These are phyloP conservation scores for Drosophila serrata DNA, from an alignment of 1,140 invertebrate species.

Conservation along the genomic window DNA sequence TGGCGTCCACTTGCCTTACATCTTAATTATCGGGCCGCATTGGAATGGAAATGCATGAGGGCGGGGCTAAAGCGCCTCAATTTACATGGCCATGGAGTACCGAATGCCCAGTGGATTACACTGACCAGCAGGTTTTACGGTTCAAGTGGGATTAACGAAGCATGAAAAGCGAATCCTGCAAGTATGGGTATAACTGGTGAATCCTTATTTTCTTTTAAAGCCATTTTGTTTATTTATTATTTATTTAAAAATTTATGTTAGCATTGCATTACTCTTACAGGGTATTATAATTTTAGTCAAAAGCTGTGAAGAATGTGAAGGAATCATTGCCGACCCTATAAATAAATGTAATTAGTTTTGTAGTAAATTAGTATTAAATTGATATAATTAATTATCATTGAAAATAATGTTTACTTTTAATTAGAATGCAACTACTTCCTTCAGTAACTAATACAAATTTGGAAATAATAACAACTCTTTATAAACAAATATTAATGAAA, in stretches of 20 bases:
- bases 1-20: conserved; percentile 56
- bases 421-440: too few relatives aligned
- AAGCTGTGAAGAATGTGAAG: too few relatives aligned
- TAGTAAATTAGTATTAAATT: too few relatives aligned
- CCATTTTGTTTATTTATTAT: not conserved
- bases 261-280: not conserved
- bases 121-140: conserved; percentile 10
- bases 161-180: not conserved
- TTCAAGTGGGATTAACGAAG: not conserved
- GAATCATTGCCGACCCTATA: too few relatives aligned
- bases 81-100: conserved; percentile 45
- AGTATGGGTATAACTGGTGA: not conserved
- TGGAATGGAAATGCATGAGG: conserved; percentile 41
- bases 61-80: conserved; percentile 36
- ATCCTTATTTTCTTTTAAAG: not conserved
- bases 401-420: too few relatives aligned
- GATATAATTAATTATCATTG: too few relatives aligned
- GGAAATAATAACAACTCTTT: too few relatives aligned
- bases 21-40: conserved; percentile 53
- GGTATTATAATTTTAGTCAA: too few relatives aligned
- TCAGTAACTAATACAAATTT: too few relatives aligned
- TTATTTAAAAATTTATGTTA: not conserved
- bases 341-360: too few relatives aligned
- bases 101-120: conserved; percentile 47
- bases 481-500: too few relatives aligned